Percentiles rank a stretch among this genome's conserved stretches.
phyloP scores from a whole-genome alignment of 2,888 invertebrate genomes.

The Athalia rosae region DNA sequence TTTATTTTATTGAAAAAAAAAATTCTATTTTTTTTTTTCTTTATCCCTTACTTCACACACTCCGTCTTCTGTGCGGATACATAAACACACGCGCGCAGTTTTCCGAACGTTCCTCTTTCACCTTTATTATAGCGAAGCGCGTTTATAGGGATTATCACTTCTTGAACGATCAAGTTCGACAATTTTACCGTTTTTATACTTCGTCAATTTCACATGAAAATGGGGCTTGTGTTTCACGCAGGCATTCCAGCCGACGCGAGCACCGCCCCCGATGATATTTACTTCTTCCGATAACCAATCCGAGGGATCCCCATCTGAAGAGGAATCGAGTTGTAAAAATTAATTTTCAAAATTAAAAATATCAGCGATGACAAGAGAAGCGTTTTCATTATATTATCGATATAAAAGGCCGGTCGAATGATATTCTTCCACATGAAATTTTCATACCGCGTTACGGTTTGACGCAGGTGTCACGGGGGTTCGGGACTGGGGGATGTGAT shows the following conservation, averaged over 20 bases:
- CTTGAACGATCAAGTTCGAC: too few species aligned
- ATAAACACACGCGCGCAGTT: not conserved
- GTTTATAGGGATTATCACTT: not conserved
- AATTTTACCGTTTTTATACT: too few species aligned
- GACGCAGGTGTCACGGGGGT: too few species aligned
- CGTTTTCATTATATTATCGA: too few species aligned
- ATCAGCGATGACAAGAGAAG: not conserved
- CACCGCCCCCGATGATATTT: slow-evolving; percentile 55
- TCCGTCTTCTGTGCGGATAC: not conserved
- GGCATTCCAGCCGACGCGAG: slow-evolving; percentile 55
- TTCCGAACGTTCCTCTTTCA: not conserved
- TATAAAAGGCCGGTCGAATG: too few species aligned
- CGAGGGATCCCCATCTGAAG: slow-evolving; percentile 56
- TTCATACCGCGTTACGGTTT: too few species aligned
- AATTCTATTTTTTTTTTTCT: too few species aligned
- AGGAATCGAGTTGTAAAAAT: slow-evolving; percentile 16
- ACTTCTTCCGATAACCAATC: slow-evolving; percentile 57
- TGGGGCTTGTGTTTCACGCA: slow-evolving; percentile 51
- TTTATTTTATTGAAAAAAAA: not conserved
- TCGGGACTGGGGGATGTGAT: too few species aligned
- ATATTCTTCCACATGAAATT: too few species aligned
- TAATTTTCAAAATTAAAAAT: too few species aligned
- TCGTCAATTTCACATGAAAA: not conserved
- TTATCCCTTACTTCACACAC: too few species aligned
- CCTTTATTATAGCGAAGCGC: not conserved